These are phyloP conservation scores for Plectrocnemia conspersa DNA, from an alignment of 1,140 invertebrate species.

Conservation along the genomic window DNA sequence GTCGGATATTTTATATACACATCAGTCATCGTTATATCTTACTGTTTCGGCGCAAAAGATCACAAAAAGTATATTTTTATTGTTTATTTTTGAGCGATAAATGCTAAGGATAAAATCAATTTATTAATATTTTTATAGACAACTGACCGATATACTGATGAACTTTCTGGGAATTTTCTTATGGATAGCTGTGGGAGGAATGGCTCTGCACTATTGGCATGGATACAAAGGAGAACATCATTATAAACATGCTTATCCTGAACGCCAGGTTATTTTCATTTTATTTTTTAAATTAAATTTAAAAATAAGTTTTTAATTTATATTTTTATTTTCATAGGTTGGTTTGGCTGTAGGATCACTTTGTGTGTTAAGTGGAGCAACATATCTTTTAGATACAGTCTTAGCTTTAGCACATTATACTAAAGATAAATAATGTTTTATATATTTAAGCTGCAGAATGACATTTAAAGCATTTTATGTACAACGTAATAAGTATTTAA, in stretches of 20 bases:
- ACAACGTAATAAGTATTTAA: too few species aligned
- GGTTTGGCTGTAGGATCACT: conserved; percentile 74
- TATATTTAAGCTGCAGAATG: too few species aligned
- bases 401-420: conserved; percentile 68
- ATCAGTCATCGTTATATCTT: conserved; percentile 62
- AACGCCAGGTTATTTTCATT: conserved; percentile 57
- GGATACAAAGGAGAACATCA: conserved; percentile 74
- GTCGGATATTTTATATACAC: conserved; percentile 82
- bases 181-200: conserved; percentile 76
- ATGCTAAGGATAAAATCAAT: background rate
- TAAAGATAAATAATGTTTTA: conserved; percentile 51
- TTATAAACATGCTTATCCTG: conserved; percentile 60
- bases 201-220: conserved; percentile 81
- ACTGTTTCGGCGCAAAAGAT: conserved; percentile 67
- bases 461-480: too few species aligned
- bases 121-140: conserved; percentile 48
- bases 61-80: conserved; percentile 62
- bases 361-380: conserved; percentile 69
- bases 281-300: background rate
- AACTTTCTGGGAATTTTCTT: conserved; percentile 77
- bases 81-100: background rate
- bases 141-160: conserved; percentile 73
- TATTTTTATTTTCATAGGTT: conserved; percentile 46
- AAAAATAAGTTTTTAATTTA: conserved; percentile 9
- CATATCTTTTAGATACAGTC: conserved; percentile 72